Conservation (phyloP, 2,113 vertebrate species). For the Ictalurus furcatus region DNA sequence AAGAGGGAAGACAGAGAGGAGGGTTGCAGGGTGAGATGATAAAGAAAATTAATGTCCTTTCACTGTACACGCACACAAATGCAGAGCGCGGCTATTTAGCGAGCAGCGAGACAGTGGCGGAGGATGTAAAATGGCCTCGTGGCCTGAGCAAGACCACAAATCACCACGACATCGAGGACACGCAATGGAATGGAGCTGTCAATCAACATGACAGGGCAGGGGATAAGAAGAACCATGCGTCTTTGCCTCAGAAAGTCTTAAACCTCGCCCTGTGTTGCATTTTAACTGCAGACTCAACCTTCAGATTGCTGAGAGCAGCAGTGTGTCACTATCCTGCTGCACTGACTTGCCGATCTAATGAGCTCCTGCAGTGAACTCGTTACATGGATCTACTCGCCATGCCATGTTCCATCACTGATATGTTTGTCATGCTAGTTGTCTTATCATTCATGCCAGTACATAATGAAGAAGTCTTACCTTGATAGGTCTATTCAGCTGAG, state of each 20-base stretch:
- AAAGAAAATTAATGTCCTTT: constrained; percentile 77
- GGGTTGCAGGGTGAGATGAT: constrained; percentile 69
- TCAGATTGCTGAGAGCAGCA: constrained; percentile 42
- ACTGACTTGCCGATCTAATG: constrained; percentile 32
- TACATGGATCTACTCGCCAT: background rate
- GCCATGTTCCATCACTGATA: constrained; percentile 15
- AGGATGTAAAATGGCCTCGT: constrained; percentile 70
- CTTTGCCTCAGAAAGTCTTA: constrained; percentile 18
- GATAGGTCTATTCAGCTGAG: constrained; percentile 22
- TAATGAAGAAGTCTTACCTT: constrained; percentile 30
- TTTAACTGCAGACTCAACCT: constrained; percentile 47
- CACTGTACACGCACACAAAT: constrained; percentile 49
- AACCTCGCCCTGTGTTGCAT: constrained; percentile 38
- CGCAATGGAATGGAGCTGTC: constrained; percentile 56
- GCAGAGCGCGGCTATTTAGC: constrained; percentile 67
- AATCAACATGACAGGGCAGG: constrained; percentile 49
- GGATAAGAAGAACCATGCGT: constrained; percentile 37
- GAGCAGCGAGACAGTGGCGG: constrained; percentile 31
- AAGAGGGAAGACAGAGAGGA: constrained; percentile 51
- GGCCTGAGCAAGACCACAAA: constrained; percentile 69
- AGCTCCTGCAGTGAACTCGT: constrained; percentile 27
- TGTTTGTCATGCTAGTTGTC: constrained; percentile 23
- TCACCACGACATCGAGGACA: constrained; percentile 66
- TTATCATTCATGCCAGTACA: constrained; percentile 2
- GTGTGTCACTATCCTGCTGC: constrained; percentile 13